A percentile compares a stretch with the other conserved stretches of the same genome.
These are phyloP conservation scores for Drosophila prostipennis DNA, from an alignment of 2,888 invertebrate species.

Conservation along the genomic window DNA sequence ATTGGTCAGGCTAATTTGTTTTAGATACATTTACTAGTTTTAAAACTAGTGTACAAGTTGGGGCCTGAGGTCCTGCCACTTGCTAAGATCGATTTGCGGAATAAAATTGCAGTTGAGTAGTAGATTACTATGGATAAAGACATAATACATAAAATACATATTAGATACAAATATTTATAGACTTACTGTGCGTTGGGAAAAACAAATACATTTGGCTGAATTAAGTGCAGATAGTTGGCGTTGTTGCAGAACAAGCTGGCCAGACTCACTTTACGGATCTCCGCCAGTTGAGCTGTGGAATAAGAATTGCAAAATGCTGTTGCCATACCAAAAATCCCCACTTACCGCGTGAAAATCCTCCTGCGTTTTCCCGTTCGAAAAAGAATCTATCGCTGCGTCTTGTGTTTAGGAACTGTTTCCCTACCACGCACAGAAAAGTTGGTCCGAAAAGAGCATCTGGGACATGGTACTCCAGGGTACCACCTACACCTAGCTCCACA, in stretches of 20 bases:
- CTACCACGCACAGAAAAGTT: slow-evolving; percentile 89
- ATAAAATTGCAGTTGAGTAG: slow-evolving; percentile 67
- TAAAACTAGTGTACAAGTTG: slow-evolving; percentile 36
- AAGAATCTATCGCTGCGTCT: slow-evolving; percentile 90
- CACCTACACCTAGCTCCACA: slow-evolving; percentile 89
- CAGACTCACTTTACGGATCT: slow-evolving; percentile 90
- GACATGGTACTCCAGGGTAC: slow-evolving; percentile 87
- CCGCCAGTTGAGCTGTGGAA: slow-evolving; percentile 87
- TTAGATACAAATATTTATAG: not conserved
- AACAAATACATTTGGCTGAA: slow-evolving; percentile 85
- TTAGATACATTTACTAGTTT: slow-evolving; percentile 10
- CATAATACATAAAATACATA: not conserved
- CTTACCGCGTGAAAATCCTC: slow-evolving; percentile 86
- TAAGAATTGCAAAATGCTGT: no score
- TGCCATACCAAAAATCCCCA: not conserved
- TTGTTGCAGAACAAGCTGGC: slow-evolving; percentile 92
- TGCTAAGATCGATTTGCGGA: slow-evolving; percentile 69
- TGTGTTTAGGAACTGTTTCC: slow-evolving; percentile 88
- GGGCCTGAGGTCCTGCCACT: slow-evolving; percentile 73
- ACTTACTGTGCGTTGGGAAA: slow-evolving; percentile 71
- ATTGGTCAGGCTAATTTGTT: slow-evolving; percentile 18
- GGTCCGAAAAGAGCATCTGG: slow-evolving; percentile 88
- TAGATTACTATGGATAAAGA: slow-evolving; percentile 60
- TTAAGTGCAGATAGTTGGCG: slow-evolving; percentile 86
- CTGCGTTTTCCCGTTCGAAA: slow-evolving; percentile 86